Percentiles rank a stretch among this genome's conserved stretches.
phyloP scores from a whole-genome alignment of 2,888 invertebrate species.

The Sesia apiformis region DNA sequence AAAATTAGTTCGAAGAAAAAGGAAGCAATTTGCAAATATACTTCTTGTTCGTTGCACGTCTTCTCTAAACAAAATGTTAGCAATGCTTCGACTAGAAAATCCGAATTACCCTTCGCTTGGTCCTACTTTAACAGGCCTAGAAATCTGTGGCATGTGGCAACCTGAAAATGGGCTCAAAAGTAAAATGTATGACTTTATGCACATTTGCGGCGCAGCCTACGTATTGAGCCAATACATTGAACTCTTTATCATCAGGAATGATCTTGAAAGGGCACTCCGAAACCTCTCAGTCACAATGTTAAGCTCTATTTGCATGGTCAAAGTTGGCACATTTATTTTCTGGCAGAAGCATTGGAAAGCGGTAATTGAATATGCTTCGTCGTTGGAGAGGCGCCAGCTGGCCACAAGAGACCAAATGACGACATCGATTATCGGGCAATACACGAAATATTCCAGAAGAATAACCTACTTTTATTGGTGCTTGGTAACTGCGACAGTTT shows the following conservation, averaged over 20 bases:
- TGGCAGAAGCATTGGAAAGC: conserved; percentile 44
- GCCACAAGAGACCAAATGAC: conserved; percentile 22
- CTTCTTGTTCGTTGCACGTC: too few relatives aligned
- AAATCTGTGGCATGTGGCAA: conserved; percentile 42
- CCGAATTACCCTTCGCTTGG: conserved; percentile 30
- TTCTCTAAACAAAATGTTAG: too few relatives aligned
- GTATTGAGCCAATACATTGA: conserved; percentile 49
- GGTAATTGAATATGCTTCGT: conserved; percentile 35
- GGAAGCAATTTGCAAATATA: too few relatives aligned
- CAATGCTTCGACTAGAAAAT: conserved; percentile 18
- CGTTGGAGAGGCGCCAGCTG: conserved; percentile 32
- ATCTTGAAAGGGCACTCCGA: conserved; percentile 38
- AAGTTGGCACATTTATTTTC: conserved; percentile 39
- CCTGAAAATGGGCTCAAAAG: conserved; percentile 16
- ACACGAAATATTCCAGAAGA: conserved; percentile 41
- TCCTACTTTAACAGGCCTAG: conserved; percentile 36
- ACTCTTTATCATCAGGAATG: conserved; percentile 37
- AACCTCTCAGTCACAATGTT: conserved; percentile 52
- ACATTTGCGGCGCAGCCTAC: conserved; percentile 31
- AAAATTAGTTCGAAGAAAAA: too few relatives aligned
- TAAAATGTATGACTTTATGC: conserved; percentile 27
- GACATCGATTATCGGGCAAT: conserved; percentile 25
- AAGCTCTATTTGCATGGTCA: conserved; percentile 45
- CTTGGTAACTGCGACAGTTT: conserved; percentile 39
- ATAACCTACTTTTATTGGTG: conserved; percentile 48